These are phyloP conservation scores for Sphecodes monilicornis DNA, from an alignment of 2,888 invertebrate species.

Conservation along the genomic window DNA sequence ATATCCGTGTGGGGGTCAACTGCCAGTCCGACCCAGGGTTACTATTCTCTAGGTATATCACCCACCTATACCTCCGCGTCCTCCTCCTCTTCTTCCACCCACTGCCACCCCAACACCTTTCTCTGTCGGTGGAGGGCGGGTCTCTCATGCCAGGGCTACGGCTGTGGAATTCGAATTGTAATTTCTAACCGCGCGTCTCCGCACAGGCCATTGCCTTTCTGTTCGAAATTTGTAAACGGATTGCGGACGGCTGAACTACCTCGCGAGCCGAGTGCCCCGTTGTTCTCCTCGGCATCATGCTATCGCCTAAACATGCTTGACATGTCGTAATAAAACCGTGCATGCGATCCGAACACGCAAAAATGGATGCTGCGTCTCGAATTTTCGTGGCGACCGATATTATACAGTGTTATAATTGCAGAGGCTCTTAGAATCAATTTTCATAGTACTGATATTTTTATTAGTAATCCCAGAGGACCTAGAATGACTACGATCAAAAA, in stretches of 20 bases:
- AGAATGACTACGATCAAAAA: too few species aligned
- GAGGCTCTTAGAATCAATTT: too few species aligned
- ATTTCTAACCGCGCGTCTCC: conserved; percentile 81
- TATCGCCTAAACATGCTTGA: conserved; percentile 1
- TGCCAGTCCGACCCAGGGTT: conserved; percentile 51
- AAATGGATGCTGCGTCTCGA: too few species aligned
- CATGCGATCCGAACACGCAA: background rate
- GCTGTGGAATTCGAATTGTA: conserved; percentile 82
- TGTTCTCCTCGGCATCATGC: background rate
- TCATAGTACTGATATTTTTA: too few species aligned
- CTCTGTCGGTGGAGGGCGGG: conserved; percentile 19
- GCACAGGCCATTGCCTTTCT: conserved; percentile 75
- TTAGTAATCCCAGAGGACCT: too few species aligned
- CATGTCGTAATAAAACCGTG: background rate
- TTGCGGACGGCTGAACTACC: conserved; percentile 59
- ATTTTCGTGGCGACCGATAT: too few species aligned
- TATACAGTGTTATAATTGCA: too few species aligned
- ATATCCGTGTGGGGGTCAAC: conserved; percentile 67
- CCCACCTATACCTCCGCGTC: conserved; percentile 3
- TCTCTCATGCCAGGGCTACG: conserved; percentile 52
- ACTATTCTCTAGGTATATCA: conserved; percentile 56
- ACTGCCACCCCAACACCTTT: conserved; percentile 19
- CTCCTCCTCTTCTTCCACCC: background rate
- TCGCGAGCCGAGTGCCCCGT: conserved; percentile 26
- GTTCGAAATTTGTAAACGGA: conserved; percentile 73